A percentile compares a stretch with the other conserved stretches of the same genome.
phyloP scores from a whole-genome alignment of 2,888 invertebrate species.

The Eupithecia subumbrata region DNA sequence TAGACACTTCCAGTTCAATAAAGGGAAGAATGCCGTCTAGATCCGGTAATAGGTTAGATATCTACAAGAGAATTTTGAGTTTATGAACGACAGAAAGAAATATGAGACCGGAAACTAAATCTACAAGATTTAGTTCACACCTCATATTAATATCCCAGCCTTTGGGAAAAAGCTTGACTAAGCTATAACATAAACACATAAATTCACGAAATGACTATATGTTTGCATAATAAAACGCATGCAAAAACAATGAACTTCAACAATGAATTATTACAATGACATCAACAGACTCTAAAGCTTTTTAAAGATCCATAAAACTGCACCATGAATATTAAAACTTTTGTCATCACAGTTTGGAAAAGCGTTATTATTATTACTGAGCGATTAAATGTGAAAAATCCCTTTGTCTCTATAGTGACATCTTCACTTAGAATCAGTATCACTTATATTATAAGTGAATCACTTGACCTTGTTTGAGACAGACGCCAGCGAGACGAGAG shows the following conservation, averaged over 20 bases:
- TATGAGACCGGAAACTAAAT: not conserved
- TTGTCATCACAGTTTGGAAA: conserved; percentile 23
- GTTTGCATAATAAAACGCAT: conserved; percentile 2
- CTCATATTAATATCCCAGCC: not conserved
- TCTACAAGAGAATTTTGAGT: not conserved
- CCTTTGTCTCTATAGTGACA: conserved; percentile 39
- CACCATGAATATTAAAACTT: conserved; percentile 26
- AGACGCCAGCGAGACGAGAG: conserved; percentile 58
- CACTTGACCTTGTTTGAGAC: conserved; percentile 59
- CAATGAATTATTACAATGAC: conserved; percentile 27
- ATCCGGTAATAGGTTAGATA: conserved; percentile 12
- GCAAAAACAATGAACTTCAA: conserved; percentile 26
- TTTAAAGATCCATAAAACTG: conserved; percentile 35
- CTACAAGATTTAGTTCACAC: too few relatives aligned
- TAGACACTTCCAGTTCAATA: conserved; percentile 39
- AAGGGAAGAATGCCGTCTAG: conserved; percentile 25
- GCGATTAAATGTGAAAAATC: conserved; percentile 24
- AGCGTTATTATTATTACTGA: conserved; percentile 21
- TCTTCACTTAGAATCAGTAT: conserved; percentile 40
- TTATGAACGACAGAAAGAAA: not conserved
- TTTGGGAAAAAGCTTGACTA: not conserved
- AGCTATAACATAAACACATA: conserved; percentile 1
- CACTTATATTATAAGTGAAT: conserved; percentile 46
- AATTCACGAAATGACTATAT: conserved; percentile 1
- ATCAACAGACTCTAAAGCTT: conserved; percentile 29